Base-by-base conservation (phyloP, 2,797 vertebrate genomes). In the Labeo calbasu region DNA sequence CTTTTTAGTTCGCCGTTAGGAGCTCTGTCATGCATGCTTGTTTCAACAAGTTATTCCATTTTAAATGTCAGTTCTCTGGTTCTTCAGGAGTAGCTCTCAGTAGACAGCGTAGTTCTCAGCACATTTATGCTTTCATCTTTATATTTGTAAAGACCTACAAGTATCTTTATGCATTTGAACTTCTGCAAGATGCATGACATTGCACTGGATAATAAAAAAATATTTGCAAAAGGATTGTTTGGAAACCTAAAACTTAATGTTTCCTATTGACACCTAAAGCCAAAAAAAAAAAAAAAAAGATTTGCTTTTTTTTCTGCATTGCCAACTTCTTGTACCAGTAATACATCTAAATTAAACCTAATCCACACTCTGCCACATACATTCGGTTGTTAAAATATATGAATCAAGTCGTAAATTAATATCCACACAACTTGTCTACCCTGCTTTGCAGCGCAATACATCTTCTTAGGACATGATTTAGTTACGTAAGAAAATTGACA, bases 401-500 rank as follows among this genome's bases (percentile, higher is more conserved):
- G 94, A 95, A 95, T 94, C 91, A 92, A 91, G 90, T 83, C 84
- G 94, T 94, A 94, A 95, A 95, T 94, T 94, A 95, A 95, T 94
- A 95, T 94, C 92, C 94, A 94, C 92, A 92, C 90, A 91, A 92
- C 94, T 95, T 95, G 94, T 95, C 95, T 90, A 87, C 90, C 87
- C 88, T 88, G 90, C 90, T 95, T 95, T 95, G 93, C 89, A 86
- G 91, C 84, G 94, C 94, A 94, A 96, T 96, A 94, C 92, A 95
- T 96, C 95, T 96, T 95, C 93, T 90, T 91, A 91, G 88, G 92
- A 92, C 91, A 91, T 94, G 93, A 95, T 95, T 95, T 92, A 91
- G 93, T 95, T 95, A 95, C 93, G 92, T 94, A 92, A 94, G 94
- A 94, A 94, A 95, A 96, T 94, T 95, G 95, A 94, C 93, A 93